Conservation (phyloP, 2,888 invertebrate genomes). For the Eucera pruinosa region DNA sequence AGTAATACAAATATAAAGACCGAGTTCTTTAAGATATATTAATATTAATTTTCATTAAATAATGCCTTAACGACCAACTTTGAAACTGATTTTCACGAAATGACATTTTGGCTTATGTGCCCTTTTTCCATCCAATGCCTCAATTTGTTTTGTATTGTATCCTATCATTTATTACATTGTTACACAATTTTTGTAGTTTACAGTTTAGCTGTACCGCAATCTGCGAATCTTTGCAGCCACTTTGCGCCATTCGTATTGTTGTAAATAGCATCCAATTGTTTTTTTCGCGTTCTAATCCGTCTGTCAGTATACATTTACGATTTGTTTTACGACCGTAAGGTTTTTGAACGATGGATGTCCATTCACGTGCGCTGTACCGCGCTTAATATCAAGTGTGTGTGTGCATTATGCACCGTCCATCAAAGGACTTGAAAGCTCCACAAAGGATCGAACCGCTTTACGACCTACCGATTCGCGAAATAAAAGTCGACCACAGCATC, state of each 20-base stretch:
- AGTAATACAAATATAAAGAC: no score
- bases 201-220: background rate
- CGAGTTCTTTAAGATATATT: no score
- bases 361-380: slow-evolving; percentile 17
- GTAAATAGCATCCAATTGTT: slow-evolving; percentile 11
- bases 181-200: no score
- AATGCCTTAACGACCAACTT: no score
- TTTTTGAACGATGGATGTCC: slow-evolving; percentile 19
- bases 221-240: background rate
- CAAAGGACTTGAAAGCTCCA: slow-evolving; percentile 1
- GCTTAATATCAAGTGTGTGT: slow-evolving; percentile 32
- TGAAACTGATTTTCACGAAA: no score
- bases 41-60: no score
- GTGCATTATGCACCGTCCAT: slow-evolving; percentile 15
- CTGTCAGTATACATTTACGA: slow-evolving; percentile 46
- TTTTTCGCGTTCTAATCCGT: slow-evolving; percentile 25
- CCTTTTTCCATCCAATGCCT: no score
- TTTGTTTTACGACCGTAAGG: slow-evolving; percentile 52
- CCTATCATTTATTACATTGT: no score
- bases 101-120: no score
- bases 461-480: slow-evolving; percentile 19
- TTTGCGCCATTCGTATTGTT: no score
- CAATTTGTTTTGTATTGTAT: no score
- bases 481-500: slow-evolving; percentile 25
- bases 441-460: slow-evolving; percentile 21